Conservation (phyloP, 2,797 vertebrate species). For the Cetoscarus ocellatus region DNA sequence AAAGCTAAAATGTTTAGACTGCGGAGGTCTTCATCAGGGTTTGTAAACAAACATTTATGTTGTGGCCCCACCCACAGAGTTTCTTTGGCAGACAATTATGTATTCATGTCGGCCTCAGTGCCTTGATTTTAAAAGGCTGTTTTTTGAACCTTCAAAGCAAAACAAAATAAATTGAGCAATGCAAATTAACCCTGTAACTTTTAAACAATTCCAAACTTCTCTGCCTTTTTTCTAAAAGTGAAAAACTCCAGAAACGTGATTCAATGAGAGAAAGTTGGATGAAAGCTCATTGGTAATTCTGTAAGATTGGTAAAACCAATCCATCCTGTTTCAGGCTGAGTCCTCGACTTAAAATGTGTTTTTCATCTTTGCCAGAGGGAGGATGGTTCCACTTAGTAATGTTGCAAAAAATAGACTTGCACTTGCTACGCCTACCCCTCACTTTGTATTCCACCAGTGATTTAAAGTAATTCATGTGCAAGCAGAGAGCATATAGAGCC, state of each 20-base stretch:
- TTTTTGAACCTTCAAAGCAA: constrained; percentile 8
- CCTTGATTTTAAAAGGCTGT: background rate
- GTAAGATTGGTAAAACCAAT: constrained; percentile 62
- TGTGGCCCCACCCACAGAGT: too few relatives aligned
- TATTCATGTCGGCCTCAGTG: background rate
- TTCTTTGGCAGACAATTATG: too few relatives aligned
- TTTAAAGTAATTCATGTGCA: constrained; percentile 31
- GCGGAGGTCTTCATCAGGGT: too few relatives aligned
- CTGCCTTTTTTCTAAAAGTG: constrained; percentile 17
- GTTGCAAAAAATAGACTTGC: constrained; percentile 26
- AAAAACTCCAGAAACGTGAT: constrained; percentile 39
- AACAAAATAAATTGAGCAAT: constrained; percentile 13
- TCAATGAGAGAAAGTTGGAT: constrained; percentile 39
- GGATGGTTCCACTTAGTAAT: constrained; percentile 46
- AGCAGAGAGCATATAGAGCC: background rate
- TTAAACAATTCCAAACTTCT: constrained; percentile 24
- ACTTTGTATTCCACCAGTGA: constrained; percentile 27
- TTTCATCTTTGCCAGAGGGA: constrained; percentile 63
- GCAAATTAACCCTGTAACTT: constrained; percentile 29
- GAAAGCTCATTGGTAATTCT: constrained; percentile 60
- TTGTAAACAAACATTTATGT: too few relatives aligned
- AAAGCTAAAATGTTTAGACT: too few relatives aligned
- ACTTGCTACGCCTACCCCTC: constrained; percentile 13
- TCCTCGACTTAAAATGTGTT: constrained; percentile 56
- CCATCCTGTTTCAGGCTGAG: constrained; percentile 44